Evolutionary conservation across 2,113 vertebrate genomes (phyloP), one percentile per base, ranked within the genome.

Genomic region (Phoenicopterus ruber): DNA sequence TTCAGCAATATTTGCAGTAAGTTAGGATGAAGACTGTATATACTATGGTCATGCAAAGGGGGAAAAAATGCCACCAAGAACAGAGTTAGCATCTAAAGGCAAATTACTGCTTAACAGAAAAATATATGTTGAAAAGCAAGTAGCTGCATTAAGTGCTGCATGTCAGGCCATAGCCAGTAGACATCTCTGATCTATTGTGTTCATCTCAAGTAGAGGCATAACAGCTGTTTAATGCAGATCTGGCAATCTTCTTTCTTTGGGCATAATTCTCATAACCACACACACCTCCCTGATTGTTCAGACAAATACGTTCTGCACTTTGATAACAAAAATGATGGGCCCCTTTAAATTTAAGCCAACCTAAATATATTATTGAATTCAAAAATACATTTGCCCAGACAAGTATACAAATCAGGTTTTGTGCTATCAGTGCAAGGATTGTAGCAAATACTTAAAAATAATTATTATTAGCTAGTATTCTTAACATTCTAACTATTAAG

Each of bases 271-370:
- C 50, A 58, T 6, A 54, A 28, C 54, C 22, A 87, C 24, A 61
- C 2, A 32, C 76, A 72, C 47, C 70, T 79, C 63, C 90, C 29
- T n/a, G 73, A 83, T 36, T 78, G 72, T 72, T 93, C 58, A 95
- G 82, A 92, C 87, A 94, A 95, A 97, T 46, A 73, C 74, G 36
- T 76, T 79, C 13, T 94, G 87, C 46, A 54, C 25, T 62, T 46
- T 34, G 77, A 70, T 79, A 96, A 92, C 36, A 84, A 93, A 88
- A 97, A 83, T 28, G 19, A 82, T 31, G 16, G 34, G 24, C 7
- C 21, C 58, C 85, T 95, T 97, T 92, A 83, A 96, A 74, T 81
- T 65, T 74, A 29, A 84, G 87, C 85, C 87, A 95, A 96, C 18
- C 24, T 82, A 90, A 96, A 95, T 17, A 72, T 21, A 88, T 38